A percentile compares a stretch with the other conserved stretches of the same genome.
Conservation (phyloP, 2,113 vertebrate genomes). For the Corythoichthys haematopterus region DNA sequence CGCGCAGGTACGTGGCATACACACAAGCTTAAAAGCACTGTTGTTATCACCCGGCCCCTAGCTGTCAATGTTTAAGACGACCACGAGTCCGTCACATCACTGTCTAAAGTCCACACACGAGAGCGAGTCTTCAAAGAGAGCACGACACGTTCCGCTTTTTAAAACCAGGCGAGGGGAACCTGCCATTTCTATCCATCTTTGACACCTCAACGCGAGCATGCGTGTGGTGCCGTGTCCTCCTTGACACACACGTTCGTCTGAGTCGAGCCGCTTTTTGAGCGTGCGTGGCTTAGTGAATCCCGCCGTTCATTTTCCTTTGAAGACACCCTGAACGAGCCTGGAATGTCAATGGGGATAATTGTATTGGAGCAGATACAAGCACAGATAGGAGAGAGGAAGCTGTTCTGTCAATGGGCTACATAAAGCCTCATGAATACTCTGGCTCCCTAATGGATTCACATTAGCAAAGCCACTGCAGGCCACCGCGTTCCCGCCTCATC, state of each 20-base stretch:
- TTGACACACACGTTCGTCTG: constrained; percentile 27
- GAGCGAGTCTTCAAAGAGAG: constrained; percentile 8
- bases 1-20: constrained; percentile 81
- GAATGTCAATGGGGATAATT: constrained; percentile 72
- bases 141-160: constrained; percentile 36
- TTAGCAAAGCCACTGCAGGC: constrained; percentile 30
- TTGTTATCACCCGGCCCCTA: constrained; percentile 41
- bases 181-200: constrained; percentile 51
- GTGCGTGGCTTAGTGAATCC: constrained; percentile 56
- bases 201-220: constrained; percentile 41
- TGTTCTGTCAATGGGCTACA: constrained; percentile 57
- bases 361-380: constrained; percentile 63
- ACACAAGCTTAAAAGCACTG: constrained; percentile 15
- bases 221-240: constrained; percentile 17
- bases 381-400: constrained; percentile 54
- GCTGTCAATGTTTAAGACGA: constrained; percentile 30
- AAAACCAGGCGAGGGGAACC: constrained; percentile 59
- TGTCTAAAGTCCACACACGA: constrained; percentile 3
- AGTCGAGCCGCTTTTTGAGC: constrained; percentile 47
- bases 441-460: constrained; percentile 51
- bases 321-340: constrained; percentile 47
- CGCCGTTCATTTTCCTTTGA: constrained; percentile 58
- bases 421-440: constrained; percentile 51
- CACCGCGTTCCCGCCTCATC: constrained; percentile 13
- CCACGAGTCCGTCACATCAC: not conserved